These are phyloP conservation scores for Zhuqinia jingwanae DNA, from an alignment of 2,888 invertebrate genomes.

Conservation along the genomic window DNA sequence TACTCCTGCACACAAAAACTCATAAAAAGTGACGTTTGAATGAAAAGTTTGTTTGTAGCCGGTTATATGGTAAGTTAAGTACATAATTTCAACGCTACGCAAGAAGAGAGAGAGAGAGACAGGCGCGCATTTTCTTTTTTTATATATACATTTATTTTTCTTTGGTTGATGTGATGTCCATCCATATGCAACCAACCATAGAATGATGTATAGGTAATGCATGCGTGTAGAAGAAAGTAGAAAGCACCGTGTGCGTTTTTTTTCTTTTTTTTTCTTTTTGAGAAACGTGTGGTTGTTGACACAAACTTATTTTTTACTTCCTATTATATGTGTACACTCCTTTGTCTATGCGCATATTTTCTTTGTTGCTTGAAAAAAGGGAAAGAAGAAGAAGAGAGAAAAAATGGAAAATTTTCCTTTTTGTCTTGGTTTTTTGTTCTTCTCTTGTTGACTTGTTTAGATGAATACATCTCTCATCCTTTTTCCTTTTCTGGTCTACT, in stretches of 20 bases:
- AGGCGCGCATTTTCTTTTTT: conserved; percentile 1
- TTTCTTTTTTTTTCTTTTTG: no score
- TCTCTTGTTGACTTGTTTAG: background rate
- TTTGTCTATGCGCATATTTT: conserved; percentile 6
- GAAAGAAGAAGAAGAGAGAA: background rate
- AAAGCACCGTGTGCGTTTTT: no score
- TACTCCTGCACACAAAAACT: conserved; percentile 3
- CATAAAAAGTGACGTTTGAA: conserved; percentile 24
- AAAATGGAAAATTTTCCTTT: background rate
- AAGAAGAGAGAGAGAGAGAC: no score
- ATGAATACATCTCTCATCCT: conserved; percentile 2
- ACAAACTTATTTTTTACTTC: conserved; percentile 26
- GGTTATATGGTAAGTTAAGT: background rate
- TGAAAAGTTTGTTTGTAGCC: conserved; percentile 1
- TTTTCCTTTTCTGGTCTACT: no score
- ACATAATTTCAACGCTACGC: background rate
- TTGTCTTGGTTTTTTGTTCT: background rate
- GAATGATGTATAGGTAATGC: background rate
- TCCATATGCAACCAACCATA: background rate
- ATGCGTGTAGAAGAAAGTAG: no score
- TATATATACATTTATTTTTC: background rate
- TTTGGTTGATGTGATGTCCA: background rate
- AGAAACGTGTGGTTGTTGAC: background rate
- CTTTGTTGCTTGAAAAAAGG: background rate
- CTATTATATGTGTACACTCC: background rate